phyloP scores from a whole-genome alignment of 23 tunicate genomes.

The Ascidia mentula region DNA sequence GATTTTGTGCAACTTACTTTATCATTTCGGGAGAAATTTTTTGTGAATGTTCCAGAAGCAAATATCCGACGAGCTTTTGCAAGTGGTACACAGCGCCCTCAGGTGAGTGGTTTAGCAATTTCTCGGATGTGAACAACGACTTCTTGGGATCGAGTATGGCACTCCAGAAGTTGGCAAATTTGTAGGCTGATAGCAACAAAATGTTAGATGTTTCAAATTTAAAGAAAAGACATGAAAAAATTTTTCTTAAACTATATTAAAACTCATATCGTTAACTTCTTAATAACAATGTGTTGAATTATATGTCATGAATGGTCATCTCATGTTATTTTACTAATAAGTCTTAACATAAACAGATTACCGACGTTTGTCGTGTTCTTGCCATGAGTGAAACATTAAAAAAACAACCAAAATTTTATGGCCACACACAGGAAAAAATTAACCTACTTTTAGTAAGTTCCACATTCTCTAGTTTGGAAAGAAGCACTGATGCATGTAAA shows the following conservation, averaged over 20 bases:
- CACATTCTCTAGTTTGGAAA: constrained; percentile 33
- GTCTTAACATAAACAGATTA: no score
- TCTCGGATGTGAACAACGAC: constrained; percentile 45
- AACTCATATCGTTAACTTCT: not conserved
- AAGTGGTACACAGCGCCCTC: constrained; percentile 36
- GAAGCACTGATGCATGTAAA: constrained; percentile 41
- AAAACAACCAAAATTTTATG: not conserved
- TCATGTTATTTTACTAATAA: no score
- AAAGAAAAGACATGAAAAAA: not conserved
- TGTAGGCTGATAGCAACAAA: constrained; percentile 18
- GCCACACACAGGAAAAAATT: not conserved
- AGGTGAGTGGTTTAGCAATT: constrained; percentile 50
- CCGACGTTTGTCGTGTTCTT: no score
- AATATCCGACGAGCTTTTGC: not conserved
- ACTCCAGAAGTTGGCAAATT: constrained; percentile 35
- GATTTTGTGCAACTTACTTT: no score
- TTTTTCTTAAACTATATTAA: not conserved
- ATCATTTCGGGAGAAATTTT: constrained; percentile 21
- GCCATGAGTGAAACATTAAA: no score
- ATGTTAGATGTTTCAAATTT: not conserved
- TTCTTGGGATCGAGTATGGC: constrained; percentile 46
- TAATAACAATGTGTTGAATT: no score
- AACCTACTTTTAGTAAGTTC: constrained; percentile 58
- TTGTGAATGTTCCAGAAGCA: constrained; percentile 39
- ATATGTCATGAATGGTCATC: no score